phyloP scores from a whole-genome alignment of 1,140 invertebrate species.

The Euura saliciscinereae region DNA sequence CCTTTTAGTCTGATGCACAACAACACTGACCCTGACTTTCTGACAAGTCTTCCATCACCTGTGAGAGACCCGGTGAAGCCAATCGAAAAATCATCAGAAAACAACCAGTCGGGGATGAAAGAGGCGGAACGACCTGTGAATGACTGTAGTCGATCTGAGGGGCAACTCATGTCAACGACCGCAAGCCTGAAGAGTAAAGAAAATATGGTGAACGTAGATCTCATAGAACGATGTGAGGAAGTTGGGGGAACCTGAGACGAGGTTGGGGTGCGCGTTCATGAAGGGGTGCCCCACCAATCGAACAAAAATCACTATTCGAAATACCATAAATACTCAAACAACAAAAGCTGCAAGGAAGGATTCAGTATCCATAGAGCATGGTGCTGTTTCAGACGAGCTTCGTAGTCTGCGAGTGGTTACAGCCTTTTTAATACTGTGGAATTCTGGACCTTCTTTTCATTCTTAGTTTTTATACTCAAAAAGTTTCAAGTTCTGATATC shows the following conservation, averaged over 20 bases:
- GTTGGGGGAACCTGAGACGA: slow-evolving; percentile 48
- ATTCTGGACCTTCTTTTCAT: no score
- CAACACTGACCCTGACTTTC: slow-evolving; percentile 49
- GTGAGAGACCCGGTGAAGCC: slow-evolving; percentile 23
- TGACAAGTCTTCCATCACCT: slow-evolving; percentile 36
- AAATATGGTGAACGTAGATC: slow-evolving; percentile 38
- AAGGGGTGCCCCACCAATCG: slow-evolving; percentile 26
- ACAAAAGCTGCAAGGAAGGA: slow-evolving; percentile 41
- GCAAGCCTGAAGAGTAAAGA: slow-evolving; percentile 23
- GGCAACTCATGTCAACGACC: not conserved
- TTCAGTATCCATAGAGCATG: slow-evolving; percentile 59
- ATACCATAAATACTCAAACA: slow-evolving; percentile 39
- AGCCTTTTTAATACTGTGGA: no score
- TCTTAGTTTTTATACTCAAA: no score
- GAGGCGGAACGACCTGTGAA: slow-evolving; percentile 28
- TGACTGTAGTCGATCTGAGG: slow-evolving; percentile 8
- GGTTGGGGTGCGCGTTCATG: slow-evolving; percentile 34
- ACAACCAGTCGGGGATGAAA: not conserved
- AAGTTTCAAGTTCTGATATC: no score
- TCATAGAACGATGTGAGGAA: slow-evolving; percentile 47
- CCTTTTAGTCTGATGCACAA: slow-evolving; percentile 77
- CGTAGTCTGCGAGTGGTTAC: slow-evolving; percentile 40
- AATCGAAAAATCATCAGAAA: slow-evolving; percentile 26
- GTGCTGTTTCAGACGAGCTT: slow-evolving; percentile 59
- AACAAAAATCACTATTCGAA: slow-evolving; percentile 31